These are phyloP conservation scores for Lutjanus erythropterus DNA, from an alignment of 2,113 vertebrate species.

Conservation along the genomic window DNA sequence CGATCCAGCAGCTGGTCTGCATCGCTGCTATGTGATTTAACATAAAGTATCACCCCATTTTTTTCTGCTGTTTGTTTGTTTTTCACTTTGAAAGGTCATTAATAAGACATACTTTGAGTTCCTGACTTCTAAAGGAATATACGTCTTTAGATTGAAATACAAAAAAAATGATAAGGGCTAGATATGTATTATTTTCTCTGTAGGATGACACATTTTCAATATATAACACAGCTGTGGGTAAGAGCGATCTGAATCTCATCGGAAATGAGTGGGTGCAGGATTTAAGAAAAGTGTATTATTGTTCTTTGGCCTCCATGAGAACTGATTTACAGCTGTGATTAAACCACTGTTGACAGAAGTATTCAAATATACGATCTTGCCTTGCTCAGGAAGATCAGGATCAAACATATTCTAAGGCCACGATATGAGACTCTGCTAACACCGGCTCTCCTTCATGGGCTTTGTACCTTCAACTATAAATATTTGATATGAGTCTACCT, in stretches of 20 bases:
- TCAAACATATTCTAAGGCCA: not conserved
- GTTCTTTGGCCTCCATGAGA: not conserved
- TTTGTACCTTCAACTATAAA: conserved; percentile 23
- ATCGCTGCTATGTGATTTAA: conserved; percentile 4
- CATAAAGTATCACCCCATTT: not conserved
- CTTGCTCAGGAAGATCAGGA: not conserved
- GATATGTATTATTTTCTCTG: conserved; percentile 11
- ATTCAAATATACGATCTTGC: not conserved
- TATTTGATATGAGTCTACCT: conserved; percentile 37
- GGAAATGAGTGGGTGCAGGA: not conserved
- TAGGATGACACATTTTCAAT: conserved; percentile 20
- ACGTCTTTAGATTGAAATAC: not conserved
- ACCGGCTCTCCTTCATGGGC: not conserved
- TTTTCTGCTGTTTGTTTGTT: conserved; percentile 9
- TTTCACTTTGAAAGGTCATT: conserved; percentile 11
- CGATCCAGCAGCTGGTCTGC: not conserved
- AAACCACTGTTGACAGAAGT: conserved; percentile 2
- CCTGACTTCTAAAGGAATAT: not conserved
- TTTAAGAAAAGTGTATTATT: not conserved
- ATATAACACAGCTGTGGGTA: conserved; percentile 5
- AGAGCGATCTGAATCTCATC: conserved; percentile 9
- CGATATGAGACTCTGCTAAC: conserved; percentile 3
- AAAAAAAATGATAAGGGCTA: not conserved
- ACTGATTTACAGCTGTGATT: conserved; percentile 34
- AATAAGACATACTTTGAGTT: conserved; percentile 2